Base-by-base conservation (phyloP, 64 coral and sea anemone species). In the Anthopleura sola region DNA sequence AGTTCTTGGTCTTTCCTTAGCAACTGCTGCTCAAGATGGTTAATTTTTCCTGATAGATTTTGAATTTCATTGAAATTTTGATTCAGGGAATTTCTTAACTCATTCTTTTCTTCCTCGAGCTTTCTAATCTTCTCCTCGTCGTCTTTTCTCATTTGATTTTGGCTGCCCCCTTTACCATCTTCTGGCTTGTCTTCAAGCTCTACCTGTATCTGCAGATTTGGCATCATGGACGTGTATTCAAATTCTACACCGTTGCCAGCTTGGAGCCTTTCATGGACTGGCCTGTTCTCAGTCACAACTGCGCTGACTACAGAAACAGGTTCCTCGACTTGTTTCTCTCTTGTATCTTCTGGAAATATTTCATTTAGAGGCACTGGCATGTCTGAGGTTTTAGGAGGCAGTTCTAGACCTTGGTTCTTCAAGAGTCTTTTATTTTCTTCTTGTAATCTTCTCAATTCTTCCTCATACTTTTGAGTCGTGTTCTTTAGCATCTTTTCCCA, bases 401-500 rank as follows among this genome's bases (percentile, higher is more conserved):
- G 12, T 71, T 28, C 66, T 62, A 7, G 58, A 26, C 12, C 2
- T 54, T 24, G 36, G 21, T n/a, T 85, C 28, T 75, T 54, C 36
- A 31, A 48, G 33, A 89, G 36, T 75, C n/a, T 78, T 36, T 17
- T 50, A 1, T 85, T 90, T 46, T 95, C 93, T 7, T 95, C 60
- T 51, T 95, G 81, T 74, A 58, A 80, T 74, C 78, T 53, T 76
- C 85, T 82, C 24, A 91, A 33, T 12, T 95, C 89, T 23, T 85
- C 86, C 74, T 95, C 93, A 55, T 95, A 91, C 24, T 88, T 88
- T 38, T 37, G 78, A 23, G 91, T 44, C 10, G 89, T 62, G 36
- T 88, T 91, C 82, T 58, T 71, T 17, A 95, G 34, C 82, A 91
- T 86, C 71, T 88, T 57, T 75, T 91, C 89, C 93, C 93, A 91